Base-by-base conservation (phyloP, 2,797 vertebrate species). In the Lindbergichthys nudifrons region DNA sequence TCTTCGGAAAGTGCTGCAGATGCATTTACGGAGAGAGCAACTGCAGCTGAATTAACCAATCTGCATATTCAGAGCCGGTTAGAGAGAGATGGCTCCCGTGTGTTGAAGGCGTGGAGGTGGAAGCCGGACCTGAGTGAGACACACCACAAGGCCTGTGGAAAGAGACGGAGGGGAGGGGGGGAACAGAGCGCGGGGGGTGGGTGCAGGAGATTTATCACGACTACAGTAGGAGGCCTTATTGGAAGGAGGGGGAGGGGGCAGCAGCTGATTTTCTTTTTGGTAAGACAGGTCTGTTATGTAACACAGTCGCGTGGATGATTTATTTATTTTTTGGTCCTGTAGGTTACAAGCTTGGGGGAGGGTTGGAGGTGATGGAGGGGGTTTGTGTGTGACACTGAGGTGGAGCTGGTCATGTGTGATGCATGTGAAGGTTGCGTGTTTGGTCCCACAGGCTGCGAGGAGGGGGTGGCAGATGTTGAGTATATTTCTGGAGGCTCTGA, bases 1-100 rank as follows among this genome's bases (percentile, higher is more conserved):
- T 91, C 91, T 92, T 88, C 50, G 69, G 92, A 94, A 94, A 94
- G 90, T 94, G 93, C 94, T 95, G 93, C 92, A 94, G 91, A 93
- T 94, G 94, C 94, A 95, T 92, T 94, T 93, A 93, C 62, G 41
- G 79, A 68, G 83, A 87, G 87, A 84, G 83, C 89, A 90, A 94
- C 93, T 94, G 92, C 93, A 93, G 94, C 92, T 93, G 92, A 94
- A 93, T 92, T 89, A 93, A 88, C 85, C 86, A 79, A 94, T 94
- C 91, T 95, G 92, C 93, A 95, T 95, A 95, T 95, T 92, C 91
- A 89, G 88, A 77, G 82, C 48, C 81, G 74, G 87, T 87, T 87
- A 73, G 81, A 68, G 77, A 74, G 75, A 89, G 87, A 89, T 84
- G 79, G 83, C 76, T 91, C 88, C 87, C 42, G 58, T 86, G 88